phyloP scores from a whole-genome alignment of 2,113 vertebrate species.

The Poeciliopsis occidentalis region DNA sequence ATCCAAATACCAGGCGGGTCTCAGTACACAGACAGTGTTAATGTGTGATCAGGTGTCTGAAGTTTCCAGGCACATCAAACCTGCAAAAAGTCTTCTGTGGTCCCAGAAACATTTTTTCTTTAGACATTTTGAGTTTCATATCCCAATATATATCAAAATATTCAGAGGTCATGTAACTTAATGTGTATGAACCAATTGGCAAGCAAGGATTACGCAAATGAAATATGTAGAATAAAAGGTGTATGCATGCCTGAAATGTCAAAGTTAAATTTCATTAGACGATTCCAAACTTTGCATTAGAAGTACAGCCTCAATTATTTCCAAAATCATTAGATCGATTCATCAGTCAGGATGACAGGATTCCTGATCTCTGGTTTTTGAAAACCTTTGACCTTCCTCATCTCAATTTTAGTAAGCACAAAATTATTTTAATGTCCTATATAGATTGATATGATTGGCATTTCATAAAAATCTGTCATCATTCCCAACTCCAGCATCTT shows the following conservation, averaged over 20 bases:
- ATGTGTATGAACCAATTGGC: neutral
- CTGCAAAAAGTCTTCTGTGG: conserved; percentile 8
- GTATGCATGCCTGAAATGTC: too few species aligned
- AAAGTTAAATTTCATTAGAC: too few species aligned
- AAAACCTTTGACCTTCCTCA: too few species aligned
- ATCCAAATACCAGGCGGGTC: conserved; percentile 27
- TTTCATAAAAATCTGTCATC: too few species aligned
- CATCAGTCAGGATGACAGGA: too few species aligned
- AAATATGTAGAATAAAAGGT: too few species aligned
- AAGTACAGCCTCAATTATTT: neutral
- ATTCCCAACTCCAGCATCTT: neutral
- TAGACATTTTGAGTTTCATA: neutral
- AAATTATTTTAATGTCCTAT: too few species aligned
- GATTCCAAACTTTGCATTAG: too few species aligned
- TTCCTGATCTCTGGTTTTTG: too few species aligned
- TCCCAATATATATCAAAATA: neutral
- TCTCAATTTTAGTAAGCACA: too few species aligned
- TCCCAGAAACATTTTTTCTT: neutral
- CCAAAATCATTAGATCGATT: too few species aligned
- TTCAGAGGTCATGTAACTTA: neutral
- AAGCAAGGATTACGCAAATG: neutral
- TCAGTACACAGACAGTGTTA: neutral
- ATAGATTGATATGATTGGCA: too few species aligned
- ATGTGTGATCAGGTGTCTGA: conserved; percentile 7
- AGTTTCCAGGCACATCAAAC: conserved; percentile 18